Conservation (phyloP, 2,888 invertebrate genomes). For the Trisateles emortualis region DNA sequence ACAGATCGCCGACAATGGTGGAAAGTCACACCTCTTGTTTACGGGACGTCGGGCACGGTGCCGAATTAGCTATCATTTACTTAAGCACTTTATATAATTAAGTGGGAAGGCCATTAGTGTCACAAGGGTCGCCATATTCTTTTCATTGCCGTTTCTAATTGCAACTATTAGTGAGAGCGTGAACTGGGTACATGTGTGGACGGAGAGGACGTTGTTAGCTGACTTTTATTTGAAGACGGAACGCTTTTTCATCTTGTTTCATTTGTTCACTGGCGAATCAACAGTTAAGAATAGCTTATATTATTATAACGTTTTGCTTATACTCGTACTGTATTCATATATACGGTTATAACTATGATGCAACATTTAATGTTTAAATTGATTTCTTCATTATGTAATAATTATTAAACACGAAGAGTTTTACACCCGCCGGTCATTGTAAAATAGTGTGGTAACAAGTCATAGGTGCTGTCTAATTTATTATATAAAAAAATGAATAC, state of each 20-base stretch:
- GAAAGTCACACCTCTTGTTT: constrained; percentile 86
- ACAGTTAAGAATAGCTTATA: too few species aligned
- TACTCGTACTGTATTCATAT: too few species aligned
- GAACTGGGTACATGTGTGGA: constrained; percentile 35
- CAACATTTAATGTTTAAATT: too few species aligned
- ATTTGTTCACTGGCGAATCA: background rate
- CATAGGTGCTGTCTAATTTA: too few species aligned
- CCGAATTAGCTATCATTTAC: constrained; percentile 85
- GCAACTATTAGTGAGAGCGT: constrained; percentile 58
- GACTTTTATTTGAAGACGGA: constrained; percentile 32
- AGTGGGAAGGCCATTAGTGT: constrained; percentile 77
- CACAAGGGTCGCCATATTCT: constrained; percentile 75
- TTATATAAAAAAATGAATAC: too few species aligned
- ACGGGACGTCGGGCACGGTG: constrained; percentile 71
- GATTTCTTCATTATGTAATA: too few species aligned
- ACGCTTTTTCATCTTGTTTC: background rate
- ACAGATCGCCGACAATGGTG: constrained; percentile 85
- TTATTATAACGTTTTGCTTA: too few species aligned
- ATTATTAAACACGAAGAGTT: too few species aligned
- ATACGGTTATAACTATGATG: too few species aligned
- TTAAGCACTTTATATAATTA: constrained; percentile 86
- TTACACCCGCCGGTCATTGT: too few species aligned
- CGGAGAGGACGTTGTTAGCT: constrained; percentile 21
- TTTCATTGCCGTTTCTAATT: constrained; percentile 72
- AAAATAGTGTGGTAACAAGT: too few species aligned